phyloP scores from a whole-genome alignment of 2,797 vertebrate genomes.

The Glyptemys insculpta region DNA sequence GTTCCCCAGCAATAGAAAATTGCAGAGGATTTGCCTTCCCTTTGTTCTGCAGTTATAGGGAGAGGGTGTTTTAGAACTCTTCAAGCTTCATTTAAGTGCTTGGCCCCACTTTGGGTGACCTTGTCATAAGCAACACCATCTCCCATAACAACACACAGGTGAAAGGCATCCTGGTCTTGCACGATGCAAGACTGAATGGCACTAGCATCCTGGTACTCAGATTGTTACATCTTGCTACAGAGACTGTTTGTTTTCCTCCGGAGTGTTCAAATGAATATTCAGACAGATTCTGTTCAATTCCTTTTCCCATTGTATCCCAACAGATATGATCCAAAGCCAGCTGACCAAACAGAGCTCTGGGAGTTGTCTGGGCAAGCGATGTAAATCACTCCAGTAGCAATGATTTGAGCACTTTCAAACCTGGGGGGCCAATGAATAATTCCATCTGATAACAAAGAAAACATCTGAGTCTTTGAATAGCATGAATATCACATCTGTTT shows the following conservation, averaged over 20 bases:
- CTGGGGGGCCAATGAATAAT: conserved; percentile 9
- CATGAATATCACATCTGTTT: conserved; percentile 33
- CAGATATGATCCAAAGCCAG: not conserved
- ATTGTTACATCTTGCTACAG: not conserved
- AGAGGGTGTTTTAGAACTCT: not conserved
- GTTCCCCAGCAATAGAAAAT: not conserved
- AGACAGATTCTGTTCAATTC: not conserved
- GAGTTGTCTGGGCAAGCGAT: not conserved
- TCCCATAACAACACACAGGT: not conserved
- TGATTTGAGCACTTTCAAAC: not conserved
- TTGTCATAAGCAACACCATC: not conserved
- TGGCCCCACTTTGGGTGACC: not conserved
- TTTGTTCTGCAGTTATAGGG: not conserved
- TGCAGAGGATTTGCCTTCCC: not conserved
- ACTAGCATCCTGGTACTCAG: not conserved
- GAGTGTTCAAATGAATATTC: conserved; percentile 8
- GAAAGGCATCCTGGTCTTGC: not conserved
- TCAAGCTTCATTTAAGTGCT: not conserved
- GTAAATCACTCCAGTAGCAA: not conserved
- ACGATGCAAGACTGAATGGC: not conserved
- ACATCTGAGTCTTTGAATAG: conserved; percentile 35
- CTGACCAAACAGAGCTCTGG: not conserved
- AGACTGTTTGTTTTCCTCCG: not conserved
- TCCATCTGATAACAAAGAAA: conserved; percentile 31
- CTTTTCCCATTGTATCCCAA: not conserved